Conservation (phyloP, 2,113 vertebrate species). For the Leptodactylus fuscus region DNA sequence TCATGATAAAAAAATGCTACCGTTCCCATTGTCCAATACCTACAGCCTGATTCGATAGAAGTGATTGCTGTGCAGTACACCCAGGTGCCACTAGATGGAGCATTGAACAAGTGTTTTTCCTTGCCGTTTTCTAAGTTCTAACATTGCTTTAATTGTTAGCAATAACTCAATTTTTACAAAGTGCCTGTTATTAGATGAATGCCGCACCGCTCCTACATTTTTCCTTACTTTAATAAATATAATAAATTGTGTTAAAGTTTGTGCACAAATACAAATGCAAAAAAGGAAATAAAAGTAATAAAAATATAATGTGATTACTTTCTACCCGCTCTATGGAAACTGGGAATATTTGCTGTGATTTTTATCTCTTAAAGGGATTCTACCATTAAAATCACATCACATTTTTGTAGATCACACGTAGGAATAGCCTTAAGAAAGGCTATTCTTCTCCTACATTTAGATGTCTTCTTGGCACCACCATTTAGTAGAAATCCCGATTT, state of each 20-base stretch:
- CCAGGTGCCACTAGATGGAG: conserved; percentile 48
- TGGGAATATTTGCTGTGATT: not conserved
- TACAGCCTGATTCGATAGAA: too few relatives aligned
- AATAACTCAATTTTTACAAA: not conserved
- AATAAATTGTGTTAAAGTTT: not conserved
- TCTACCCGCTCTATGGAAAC: not conserved
- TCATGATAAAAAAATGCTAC: not conserved
- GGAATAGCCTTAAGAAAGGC: too few relatives aligned
- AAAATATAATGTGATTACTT: conserved; percentile 5
- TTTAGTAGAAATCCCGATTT: too few relatives aligned
- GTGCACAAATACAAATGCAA: not conserved
- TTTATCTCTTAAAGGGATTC: too few relatives aligned
- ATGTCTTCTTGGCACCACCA: too few relatives aligned
- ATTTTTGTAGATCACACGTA: too few relatives aligned
- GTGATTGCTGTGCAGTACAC: not conserved
- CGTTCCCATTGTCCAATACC: too few relatives aligned
- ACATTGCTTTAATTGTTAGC: not conserved
- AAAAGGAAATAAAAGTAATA: not conserved
- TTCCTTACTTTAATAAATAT: conserved; percentile 1
- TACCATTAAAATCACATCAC: too few relatives aligned
- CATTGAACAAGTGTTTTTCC: conserved; percentile 31
- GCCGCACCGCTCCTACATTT: too few relatives aligned
- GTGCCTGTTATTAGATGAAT: not conserved
- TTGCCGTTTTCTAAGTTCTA: not conserved
- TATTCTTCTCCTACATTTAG: too few relatives aligned